Conservation (phyloP, 2,113 vertebrate species). For the Bufo bufo region DNA sequence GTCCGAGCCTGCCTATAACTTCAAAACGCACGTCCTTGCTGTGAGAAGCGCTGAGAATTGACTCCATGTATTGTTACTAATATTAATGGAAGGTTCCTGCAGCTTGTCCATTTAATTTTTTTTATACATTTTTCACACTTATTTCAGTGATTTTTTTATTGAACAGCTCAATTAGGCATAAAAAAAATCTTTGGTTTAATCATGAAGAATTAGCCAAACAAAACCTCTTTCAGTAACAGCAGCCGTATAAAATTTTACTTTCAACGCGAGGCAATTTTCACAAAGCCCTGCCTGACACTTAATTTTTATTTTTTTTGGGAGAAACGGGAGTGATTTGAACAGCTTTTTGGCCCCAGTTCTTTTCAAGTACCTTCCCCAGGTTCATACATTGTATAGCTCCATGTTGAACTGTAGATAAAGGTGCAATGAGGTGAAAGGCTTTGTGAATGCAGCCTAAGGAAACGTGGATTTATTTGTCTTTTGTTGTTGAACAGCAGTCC, state of each 20-base stretch:
- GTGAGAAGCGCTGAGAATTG: too few species aligned
- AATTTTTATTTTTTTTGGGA: neutral
- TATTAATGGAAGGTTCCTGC: too few species aligned
- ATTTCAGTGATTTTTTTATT: too few species aligned
- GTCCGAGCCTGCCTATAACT: too few species aligned
- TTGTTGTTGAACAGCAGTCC: conserved; percentile 24
- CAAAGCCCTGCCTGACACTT: neutral
- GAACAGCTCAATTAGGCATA: too few species aligned
- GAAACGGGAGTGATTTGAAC: neutral
- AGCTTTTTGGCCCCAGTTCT: conserved; percentile 9
- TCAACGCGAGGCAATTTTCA: neutral
- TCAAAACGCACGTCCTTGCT: too few species aligned
- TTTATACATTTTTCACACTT: too few species aligned
- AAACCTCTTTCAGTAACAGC: neutral
- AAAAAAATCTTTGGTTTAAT: neutral
- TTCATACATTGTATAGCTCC: neutral
- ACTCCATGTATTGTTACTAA: too few species aligned
- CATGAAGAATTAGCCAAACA: neutral
- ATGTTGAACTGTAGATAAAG: conserved; percentile 16
- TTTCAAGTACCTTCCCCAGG: neutral
- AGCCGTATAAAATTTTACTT: neutral
- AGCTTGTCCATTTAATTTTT: too few species aligned
- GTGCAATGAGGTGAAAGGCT: conserved; percentile 26
- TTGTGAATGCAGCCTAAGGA: conserved; percentile 15
- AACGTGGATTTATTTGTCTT: conserved; percentile 34